phyloP scores from a whole-genome alignment of 2,113 vertebrate species.

The Malaclemys terrapin region DNA sequence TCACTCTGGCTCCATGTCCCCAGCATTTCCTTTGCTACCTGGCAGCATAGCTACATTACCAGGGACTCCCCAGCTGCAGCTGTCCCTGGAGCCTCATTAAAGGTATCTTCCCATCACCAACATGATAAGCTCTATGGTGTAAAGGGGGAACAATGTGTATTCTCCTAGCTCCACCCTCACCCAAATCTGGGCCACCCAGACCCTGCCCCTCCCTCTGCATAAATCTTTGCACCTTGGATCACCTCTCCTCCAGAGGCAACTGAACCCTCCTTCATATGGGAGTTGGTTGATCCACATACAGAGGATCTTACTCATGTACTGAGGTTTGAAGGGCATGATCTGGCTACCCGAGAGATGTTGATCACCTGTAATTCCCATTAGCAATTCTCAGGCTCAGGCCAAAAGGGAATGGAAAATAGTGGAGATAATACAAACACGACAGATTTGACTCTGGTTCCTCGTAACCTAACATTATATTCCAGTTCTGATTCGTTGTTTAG shows the following conservation, averaged over 20 bases:
- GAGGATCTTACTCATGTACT: not conserved
- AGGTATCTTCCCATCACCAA: not conserved
- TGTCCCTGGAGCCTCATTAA: not conserved
- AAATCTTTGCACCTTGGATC: not conserved
- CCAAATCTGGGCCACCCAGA: not conserved
- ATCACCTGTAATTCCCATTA: not conserved
- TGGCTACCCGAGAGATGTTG: not conserved
- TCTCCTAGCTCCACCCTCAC: not conserved
- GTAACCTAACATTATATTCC: too few species aligned
- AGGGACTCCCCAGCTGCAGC: not conserved
- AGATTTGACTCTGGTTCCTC: not conserved
- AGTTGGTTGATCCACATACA: rapidly evolving
- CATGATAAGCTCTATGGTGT: not conserved
- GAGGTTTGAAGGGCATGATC: not conserved
- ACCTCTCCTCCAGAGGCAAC: not conserved
- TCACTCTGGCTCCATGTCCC: not conserved
- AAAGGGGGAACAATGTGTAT: not conserved
- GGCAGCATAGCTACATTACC: not conserved
- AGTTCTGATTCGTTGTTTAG: not conserved
- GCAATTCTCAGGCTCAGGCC: not conserved
- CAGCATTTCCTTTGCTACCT: not conserved
- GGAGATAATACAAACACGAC: rapidly evolving
- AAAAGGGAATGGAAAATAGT: not conserved
- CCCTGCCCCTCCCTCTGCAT: not conserved
- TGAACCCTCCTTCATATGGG: rapidly evolving